These are phyloP conservation scores for Struthidea cinerea DNA, from an alignment of 2,113 vertebrate species.

Conservation along the genomic window DNA sequence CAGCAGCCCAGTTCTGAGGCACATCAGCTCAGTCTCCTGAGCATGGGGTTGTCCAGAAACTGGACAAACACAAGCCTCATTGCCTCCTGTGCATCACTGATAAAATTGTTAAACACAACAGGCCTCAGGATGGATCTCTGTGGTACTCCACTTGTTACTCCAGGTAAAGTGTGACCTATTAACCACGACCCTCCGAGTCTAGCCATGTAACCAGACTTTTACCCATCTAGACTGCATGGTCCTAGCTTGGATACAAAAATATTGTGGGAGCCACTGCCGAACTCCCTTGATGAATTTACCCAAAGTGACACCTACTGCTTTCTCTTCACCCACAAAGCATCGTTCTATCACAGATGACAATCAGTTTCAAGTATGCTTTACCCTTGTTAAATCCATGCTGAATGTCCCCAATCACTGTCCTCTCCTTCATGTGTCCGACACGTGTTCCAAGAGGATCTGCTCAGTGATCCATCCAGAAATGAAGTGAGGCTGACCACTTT, in stretches of 20 bases:
- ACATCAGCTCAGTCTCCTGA: background rate
- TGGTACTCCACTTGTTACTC: background rate
- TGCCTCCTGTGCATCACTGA: background rate
- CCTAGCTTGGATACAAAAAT: background rate
- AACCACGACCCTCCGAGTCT: accelerated
- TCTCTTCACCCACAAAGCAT: background rate
- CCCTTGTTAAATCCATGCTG: background rate
- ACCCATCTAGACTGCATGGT: background rate
- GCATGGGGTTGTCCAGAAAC: background rate
- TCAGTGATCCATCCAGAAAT: background rate
- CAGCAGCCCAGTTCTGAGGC: background rate
- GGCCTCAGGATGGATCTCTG: background rate
- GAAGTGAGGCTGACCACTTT: background rate
- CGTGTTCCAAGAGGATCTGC: background rate
- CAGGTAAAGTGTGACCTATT: background rate
- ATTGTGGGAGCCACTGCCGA: background rate
- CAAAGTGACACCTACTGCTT: background rate
- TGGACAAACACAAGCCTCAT: accelerated
- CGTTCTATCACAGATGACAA: background rate
- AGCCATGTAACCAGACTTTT: background rate
- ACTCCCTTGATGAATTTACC: background rate
- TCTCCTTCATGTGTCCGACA: background rate
- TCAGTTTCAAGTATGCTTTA: background rate
- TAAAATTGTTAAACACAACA: background rate
- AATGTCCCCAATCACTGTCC: background rate